Percentiles rank a stretch among this genome's conserved stretches.
Evolutionary conservation across 92 coral and sea anemone genomes (phyloP).

Genomic region (Desmophyllum pertusum): DNA sequence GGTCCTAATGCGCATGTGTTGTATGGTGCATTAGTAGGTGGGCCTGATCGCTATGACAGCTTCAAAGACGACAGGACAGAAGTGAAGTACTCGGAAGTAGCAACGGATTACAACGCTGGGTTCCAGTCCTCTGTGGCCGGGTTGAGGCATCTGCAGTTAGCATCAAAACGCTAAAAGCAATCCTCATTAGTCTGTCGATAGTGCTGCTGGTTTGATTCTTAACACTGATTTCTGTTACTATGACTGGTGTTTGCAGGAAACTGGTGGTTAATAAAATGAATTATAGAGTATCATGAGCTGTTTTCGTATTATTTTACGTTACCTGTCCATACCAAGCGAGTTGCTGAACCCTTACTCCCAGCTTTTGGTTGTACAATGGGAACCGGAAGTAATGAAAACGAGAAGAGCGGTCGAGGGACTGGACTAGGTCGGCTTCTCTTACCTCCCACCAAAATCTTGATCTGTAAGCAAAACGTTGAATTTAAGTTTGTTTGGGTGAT

Average conservation of each 20-base stretch:
- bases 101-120: conserved; percentile 74
- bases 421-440: too few relatives aligned
- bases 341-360: not conserved
- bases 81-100: conserved; percentile 53
- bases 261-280: not conserved
- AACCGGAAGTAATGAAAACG: too few relatives aligned
- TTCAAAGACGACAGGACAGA: conserved; percentile 49
- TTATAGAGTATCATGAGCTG: not conserved
- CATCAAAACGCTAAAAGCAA: not conserved
- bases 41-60: conserved; percentile 63
- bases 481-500: too few relatives aligned
- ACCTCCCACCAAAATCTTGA: too few relatives aligned
- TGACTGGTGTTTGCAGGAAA: not conserved
- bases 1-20: conserved; percentile 57
- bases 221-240: not conserved
- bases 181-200: too few relatives aligned
- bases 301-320: not conserved
- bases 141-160: conserved; percentile 24
- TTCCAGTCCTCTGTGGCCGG: conserved; percentile 72
- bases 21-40: conserved; percentile 75
- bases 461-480: too few relatives aligned
- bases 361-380: too few relatives aligned
- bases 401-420: too few relatives aligned
- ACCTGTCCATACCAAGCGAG: not conserved
- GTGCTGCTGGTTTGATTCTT: too few relatives aligned